A percentile compares a stretch with the other conserved stretches of the same genome.
Conservation (phyloP, 1,140 invertebrate genomes). For the Ctenoplectra terminalis region DNA sequence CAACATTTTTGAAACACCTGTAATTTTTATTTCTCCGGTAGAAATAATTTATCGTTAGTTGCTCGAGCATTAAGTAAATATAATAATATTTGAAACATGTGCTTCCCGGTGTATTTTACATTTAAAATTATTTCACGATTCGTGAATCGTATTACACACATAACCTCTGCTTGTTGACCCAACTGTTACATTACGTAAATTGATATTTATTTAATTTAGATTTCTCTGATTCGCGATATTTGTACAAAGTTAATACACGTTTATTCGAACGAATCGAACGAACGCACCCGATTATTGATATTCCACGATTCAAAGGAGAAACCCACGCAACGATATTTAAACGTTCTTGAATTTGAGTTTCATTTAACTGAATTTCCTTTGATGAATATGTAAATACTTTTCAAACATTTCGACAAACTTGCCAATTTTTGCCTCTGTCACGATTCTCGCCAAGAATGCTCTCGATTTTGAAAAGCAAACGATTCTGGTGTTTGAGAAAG, state of each 20-base stretch:
- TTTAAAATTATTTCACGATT: no score
- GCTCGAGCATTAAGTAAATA: no score
- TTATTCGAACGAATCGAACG: background rate
- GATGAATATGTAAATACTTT: background rate
- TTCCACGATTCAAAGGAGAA: no score
- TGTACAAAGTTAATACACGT: background rate
- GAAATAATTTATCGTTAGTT: no score
- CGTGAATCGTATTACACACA: no score
- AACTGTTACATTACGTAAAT: background rate
- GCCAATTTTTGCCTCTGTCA: background rate
- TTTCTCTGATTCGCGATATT: background rate
- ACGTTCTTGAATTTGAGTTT: background rate
- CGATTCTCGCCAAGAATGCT: background rate
- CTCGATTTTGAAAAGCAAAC: constrained; percentile 31
- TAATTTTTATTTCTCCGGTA: no score
- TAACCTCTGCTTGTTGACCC: no score
- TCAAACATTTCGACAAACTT: background rate
- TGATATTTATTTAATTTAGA: background rate
- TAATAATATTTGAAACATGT: no score
- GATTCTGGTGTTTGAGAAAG: constrained; percentile 7
- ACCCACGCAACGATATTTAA: no score
- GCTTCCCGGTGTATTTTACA: no score
- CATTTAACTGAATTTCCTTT: background rate
- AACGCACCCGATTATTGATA: background rate
- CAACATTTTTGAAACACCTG: no score